Evolutionary conservation across 1,140 invertebrate species (phyloP).

Genomic region (Papilio xuthus): DNA sequence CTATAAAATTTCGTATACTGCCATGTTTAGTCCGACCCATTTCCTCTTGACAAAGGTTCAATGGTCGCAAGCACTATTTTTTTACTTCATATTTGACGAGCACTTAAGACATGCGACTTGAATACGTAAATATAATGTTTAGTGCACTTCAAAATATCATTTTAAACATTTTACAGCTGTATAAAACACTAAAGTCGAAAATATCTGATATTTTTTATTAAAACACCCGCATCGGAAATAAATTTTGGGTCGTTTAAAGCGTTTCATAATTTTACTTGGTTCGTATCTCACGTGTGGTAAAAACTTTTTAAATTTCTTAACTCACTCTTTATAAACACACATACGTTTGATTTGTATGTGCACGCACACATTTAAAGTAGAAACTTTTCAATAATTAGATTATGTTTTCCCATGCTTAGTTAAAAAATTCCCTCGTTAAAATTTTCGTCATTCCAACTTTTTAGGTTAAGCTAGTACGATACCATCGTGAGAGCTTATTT

Average conservation of each 20-base stretch:
- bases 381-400: slow-evolving; percentile 13
- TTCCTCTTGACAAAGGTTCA: slow-evolving; percentile 20
- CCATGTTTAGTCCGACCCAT: neutral
- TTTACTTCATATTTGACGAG: slow-evolving; percentile 12
- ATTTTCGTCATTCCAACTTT: slow-evolving; percentile 13
- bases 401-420: slow-evolving; percentile 4
- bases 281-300: neutral
- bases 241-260: slow-evolving; percentile 8
- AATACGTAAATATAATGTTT: slow-evolving; percentile 28
- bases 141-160: slow-evolving; percentile 31
- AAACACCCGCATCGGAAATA: slow-evolving; percentile 22
- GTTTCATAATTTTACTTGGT: slow-evolving; percentile 14
- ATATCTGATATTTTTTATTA: slow-evolving; percentile 16
- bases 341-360: neutral
- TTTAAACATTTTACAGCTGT: slow-evolving; percentile 26
- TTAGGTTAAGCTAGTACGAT: neutral
- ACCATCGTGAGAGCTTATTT: slow-evolving; percentile 2
- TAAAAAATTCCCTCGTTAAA: slow-evolving; percentile 13
- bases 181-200: slow-evolving; percentile 19
- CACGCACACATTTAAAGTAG: neutral
- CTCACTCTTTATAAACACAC: neutral
- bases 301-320: neutral
- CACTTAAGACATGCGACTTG: slow-evolving; percentile 27
- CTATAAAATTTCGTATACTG: neutral
- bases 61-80: slow-evolving; percentile 15